These are phyloP conservation scores for Polydrusus pterygomalis DNA, from an alignment of 2,888 invertebrate species.

Conservation along the genomic window DNA sequence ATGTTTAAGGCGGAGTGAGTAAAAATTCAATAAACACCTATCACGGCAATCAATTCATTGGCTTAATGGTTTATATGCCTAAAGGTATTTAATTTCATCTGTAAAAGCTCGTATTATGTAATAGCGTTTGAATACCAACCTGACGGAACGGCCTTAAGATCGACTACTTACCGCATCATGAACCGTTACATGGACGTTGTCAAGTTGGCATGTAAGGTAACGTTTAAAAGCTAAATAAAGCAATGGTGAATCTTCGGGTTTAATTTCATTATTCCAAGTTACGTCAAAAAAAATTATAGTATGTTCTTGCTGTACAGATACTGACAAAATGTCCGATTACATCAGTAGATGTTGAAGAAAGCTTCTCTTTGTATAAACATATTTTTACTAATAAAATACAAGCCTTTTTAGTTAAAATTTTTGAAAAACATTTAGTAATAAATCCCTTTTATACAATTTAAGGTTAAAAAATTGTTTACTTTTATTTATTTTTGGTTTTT, in stretches of 20 bases:
- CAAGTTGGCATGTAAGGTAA: background rate
- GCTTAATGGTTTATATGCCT: background rate
- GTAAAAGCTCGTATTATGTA: background rate
- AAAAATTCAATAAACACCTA: slow-evolving; percentile 1
- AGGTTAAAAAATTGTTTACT: too few species aligned
- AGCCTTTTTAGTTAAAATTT: too few species aligned
- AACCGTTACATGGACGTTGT: background rate
- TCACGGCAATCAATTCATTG: background rate
- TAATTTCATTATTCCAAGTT: too few species aligned
- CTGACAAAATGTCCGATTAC: too few species aligned
- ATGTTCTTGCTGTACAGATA: too few species aligned
- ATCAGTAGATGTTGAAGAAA: too few species aligned
- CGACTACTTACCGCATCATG: background rate
- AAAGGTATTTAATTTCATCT: background rate
- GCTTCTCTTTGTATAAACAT: too few species aligned
- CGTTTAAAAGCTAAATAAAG: background rate
- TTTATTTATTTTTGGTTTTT: too few species aligned
- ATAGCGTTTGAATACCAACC: background rate
- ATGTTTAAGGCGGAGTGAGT: slow-evolving; percentile 12
- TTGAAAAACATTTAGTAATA: too few species aligned
- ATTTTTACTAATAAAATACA: too few species aligned
- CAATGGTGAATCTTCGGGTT: background rate
- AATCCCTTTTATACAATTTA: too few species aligned
- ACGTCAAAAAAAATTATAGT: too few species aligned
- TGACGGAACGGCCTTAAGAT: background rate